Evolutionary conservation across 2,113 vertebrate genomes (phyloP), one percentile per base, ranked within the genome.

Genomic region (Pollachius pollachius): DNA sequence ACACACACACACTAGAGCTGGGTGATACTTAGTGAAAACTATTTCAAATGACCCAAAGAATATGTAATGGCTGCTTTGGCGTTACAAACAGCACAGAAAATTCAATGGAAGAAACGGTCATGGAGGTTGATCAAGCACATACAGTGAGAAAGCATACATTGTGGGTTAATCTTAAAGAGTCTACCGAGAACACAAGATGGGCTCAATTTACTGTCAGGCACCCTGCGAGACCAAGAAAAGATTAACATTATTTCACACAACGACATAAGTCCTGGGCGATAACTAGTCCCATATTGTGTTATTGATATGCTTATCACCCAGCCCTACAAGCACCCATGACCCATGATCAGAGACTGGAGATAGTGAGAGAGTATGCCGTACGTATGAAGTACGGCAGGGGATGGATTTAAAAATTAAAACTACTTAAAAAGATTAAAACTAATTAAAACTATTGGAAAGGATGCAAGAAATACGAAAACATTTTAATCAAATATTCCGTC

Each of bases 1-100:
- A 58, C 52, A 67, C 75, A 65, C 21, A 30, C 69, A 61, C 65
- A 68, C 25, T 23, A 58, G 56, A 1, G 56, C 17, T 41, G 37
- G 37, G 37, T 41, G 37, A 41, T 41, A 41, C 37, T 41, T 41
- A 41, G 2, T 4, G 4, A 8, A 41, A 13, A 48, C 8, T 21
- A 60, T 4, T n/a, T 60, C 19, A 60, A 60, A 3, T 60, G n/a
- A 18, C 58, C 58, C 58, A 60, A 60, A 19, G 3, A 18, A 48
- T 48, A 48, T 48, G 41, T 48, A 13, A 48, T 13, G 41, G 41
- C 12, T 48, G 41, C 41, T 48, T 48, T 48, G 41, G 41, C 41
- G 12, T 48, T 9, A 56, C 1, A 17, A 19, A 60, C 21, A 13
- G 5, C 13, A 66, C 16, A 15, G 15, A 52, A 52, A 11, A 66